phyloP scores from a whole-genome alignment of 2,888 invertebrate species.

The Plagodis dolabraria region DNA sequence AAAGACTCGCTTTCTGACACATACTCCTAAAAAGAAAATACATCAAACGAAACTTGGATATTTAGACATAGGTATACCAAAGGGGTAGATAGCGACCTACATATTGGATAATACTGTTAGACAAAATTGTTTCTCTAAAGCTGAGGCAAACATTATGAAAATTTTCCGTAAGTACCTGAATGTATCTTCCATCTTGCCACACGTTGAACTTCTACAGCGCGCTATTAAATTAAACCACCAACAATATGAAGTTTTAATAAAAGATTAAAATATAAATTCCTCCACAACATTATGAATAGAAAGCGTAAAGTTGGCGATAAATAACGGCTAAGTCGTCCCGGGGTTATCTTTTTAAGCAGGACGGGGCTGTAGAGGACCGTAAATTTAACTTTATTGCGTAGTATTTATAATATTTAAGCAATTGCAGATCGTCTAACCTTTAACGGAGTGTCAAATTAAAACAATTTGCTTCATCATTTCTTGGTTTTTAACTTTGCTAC shows the following conservation, averaged over 20 bases:
- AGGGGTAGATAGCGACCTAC: no score
- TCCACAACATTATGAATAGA: conserved; percentile 61
- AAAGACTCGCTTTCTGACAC: no score
- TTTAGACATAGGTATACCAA: no score
- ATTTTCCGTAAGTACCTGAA: no score
- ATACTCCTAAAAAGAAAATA: no score
- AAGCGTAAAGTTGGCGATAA: conserved; percentile 60
- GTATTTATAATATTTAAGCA: conserved; percentile 62
- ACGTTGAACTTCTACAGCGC: conserved; percentile 7
- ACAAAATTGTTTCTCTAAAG: no score
- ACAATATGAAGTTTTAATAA: conserved; percentile 56
- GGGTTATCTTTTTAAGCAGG: conserved; percentile 67
- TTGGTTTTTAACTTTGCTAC: no score
- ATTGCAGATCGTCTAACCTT: conserved; percentile 41
- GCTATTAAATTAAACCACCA: conserved; percentile 42
- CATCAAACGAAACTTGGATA: no score
- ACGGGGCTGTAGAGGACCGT: conserved; percentile 53
- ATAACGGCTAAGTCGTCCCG: conserved; percentile 64
- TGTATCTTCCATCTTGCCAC: conserved; percentile 19
- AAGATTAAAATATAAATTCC: conserved; percentile 57
- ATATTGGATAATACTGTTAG: no score
- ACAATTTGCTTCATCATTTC: no score
- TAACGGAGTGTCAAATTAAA: neutral
- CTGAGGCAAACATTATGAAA: no score
- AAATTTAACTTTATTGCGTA: conserved; percentile 69